Base-by-base conservation (phyloP, 2,797 vertebrate species). In the Hippocampus kuda region DNA sequence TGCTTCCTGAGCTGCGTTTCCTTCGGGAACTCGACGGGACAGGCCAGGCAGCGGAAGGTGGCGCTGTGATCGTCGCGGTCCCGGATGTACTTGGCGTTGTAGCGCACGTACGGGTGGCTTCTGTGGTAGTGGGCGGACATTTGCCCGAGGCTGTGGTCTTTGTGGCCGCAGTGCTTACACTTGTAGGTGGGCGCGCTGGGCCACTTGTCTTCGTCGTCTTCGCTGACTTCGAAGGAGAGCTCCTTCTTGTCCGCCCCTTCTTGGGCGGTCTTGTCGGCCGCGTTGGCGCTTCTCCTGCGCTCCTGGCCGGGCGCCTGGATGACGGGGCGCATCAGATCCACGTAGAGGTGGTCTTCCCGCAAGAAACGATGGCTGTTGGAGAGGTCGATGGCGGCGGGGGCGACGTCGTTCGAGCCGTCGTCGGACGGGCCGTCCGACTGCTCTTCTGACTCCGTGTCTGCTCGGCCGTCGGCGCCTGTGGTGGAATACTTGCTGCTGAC, bases 121-220 rank as follows among this genome's bases (percentile, higher is more conserved):
- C 85, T 88, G 1, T 93, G 90, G 80, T 97, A 97, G 81, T 97
- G 95, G 34, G 87, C 88, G 66, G 89, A 91, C 70, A 95, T 83
- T 24, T 81, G 85, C 24, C 88, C 86, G 51, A 93, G 84, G 68
- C 85, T 91, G 70, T 87, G 86, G 74, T 92, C 90, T 72, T 88
- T 92, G 77, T 92, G 94, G 80, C 93, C 90, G 88, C 95, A 97
- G 85, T 94, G 94, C 85, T 96, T 97, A 71, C 95, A 97, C 71
- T 85, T 91, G 78, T 91, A 94, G 73, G 89, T 84, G 24, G 85
- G 85, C 41, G 89, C 83, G 26, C 85, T 88, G 7, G 73, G 71
- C 3, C 87, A 0, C 83, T 30, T 90, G 87, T 84, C 92, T 2
- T 82, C 85, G 57, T 94, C 91, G 53, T 93, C 93, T 20, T 94